phyloP scores from a whole-genome alignment of 2,888 invertebrate genomes.

The Craniophora ligustri region DNA sequence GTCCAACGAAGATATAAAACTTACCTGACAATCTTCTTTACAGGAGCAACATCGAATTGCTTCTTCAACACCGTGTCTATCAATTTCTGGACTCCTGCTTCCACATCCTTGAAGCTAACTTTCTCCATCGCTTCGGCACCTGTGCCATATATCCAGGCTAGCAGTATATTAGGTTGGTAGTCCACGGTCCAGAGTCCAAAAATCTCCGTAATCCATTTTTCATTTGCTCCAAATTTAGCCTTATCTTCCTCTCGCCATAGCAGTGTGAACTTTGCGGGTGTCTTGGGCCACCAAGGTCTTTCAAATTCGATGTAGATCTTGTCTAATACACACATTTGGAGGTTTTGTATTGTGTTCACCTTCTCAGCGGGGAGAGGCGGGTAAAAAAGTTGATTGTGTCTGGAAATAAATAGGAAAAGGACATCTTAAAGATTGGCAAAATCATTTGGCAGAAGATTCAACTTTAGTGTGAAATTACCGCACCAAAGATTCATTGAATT shows the following conservation, averaged over 20 bases:
- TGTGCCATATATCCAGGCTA: constrained; percentile 91
- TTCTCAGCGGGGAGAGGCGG: constrained; percentile 88
- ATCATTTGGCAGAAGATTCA: no score
- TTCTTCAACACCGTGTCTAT: constrained; percentile 86
- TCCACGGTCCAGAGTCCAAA: constrained; percentile 89
- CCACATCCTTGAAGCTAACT: constrained; percentile 84
- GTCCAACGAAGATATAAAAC: no score
- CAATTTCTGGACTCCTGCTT: constrained; percentile 85
- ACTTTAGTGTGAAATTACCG: no score
- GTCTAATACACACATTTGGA: constrained; percentile 90
- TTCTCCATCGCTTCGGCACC: constrained; percentile 90
- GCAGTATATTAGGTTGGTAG: constrained; percentile 88
- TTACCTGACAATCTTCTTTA: constrained; percentile 87
- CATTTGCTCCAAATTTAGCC: constrained; percentile 75
- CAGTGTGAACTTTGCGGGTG: constrained; percentile 83
- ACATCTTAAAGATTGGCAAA: no score
- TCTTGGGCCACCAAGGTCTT: constrained; percentile 90
- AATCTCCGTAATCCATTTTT: constrained; percentile 90
- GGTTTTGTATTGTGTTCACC: constrained; percentile 86
- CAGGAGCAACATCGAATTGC: constrained; percentile 85
- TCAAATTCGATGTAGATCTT: constrained; percentile 92
- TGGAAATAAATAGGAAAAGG: constrained; percentile 51
- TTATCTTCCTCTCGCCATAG: constrained; percentile 89
- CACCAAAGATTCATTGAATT: no score
- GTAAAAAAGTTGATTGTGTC: constrained; percentile 86